Base-by-base conservation (phyloP, 2,113 vertebrate species). In the Equus quagga region DNA sequence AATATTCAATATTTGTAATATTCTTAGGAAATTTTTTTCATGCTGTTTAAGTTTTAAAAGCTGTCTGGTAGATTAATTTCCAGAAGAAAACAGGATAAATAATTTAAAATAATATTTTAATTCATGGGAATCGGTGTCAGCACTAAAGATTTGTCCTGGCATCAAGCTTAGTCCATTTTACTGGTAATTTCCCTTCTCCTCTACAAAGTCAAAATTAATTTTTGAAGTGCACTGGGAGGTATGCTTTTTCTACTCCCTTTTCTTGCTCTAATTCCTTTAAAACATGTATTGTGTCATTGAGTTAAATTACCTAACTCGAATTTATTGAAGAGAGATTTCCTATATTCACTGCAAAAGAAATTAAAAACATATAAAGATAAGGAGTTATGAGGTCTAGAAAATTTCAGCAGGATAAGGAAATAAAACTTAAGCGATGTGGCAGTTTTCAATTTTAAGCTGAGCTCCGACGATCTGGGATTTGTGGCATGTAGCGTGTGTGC, bases 261-360 rank as follows among this genome's bases (percentile, higher is more conserved):
- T 89, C 79, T 70, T 49, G 19, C 1, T 41, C 36, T 87, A 94
- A 90, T 51, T 95, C 94, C 60, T 46, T 96, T 94, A 76, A 96
- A 97, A 80, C 62, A 76, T 11, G 81, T 94, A 96, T 97, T 91
- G 73, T 95, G 67, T 94, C 96, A 76, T 87, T 97, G 75, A 95
- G 41, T 80, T 94, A 97, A 97, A 96, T 67, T 67, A 73, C 73
- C 93, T 44, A 95, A 79, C 96, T 81, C 67, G 96, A 75, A 94
- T 94, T 92, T 87, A 21, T 72, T 91, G 33, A 67, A 82, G 85
- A 49, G 70, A 76, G 97, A 98, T 94, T 98, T 97, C 36, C 84
- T 65, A 89, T 67, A 84, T 60, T 13, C 33, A 78, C 84, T 96
- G 54, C 6, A 21, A 67, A 82, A 95, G 93, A 75, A 82, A 89